Evolutionary conservation across 2,888 invertebrate species (phyloP).

Genomic region (Torymus texanus): DNA sequence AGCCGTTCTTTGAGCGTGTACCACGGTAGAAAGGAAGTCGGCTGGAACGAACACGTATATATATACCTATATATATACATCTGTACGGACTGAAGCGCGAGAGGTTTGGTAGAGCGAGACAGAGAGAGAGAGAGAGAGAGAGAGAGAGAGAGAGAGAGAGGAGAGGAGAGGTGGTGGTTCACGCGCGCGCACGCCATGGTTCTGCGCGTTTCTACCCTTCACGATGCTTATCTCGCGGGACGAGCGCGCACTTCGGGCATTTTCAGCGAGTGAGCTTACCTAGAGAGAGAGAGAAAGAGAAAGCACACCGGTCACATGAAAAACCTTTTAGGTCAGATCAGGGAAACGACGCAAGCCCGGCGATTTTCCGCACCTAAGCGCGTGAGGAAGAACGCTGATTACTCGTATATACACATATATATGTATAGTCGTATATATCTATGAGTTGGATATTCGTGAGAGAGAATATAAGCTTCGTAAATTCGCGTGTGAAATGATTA

Average conservation of each 20-base stretch:
- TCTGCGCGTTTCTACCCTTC: background rate
- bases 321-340: conserved; percentile 48
- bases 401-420: no score
- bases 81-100: background rate
- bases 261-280: conserved; percentile 11
- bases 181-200: no score
- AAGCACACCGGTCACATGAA: conserved; percentile 38
- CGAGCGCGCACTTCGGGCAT: conserved; percentile 9
- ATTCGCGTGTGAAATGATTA: no score
- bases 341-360: background rate
- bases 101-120: background rate
- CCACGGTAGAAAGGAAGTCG: background rate
- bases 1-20: background rate
- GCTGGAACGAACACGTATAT: no score
- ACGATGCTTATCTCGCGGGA: conserved; percentile 23
- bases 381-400: background rate
- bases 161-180: background rate
- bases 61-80: no score
- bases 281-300: no score
- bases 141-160: background rate
- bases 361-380: background rate
- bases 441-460: background rate
- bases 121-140: background rate
- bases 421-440: no score
- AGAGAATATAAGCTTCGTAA: background rate